Evolutionary conservation across 2,797 vertebrate species (phyloP).

Genomic region (Neosilurus mollespiculum): DNA sequence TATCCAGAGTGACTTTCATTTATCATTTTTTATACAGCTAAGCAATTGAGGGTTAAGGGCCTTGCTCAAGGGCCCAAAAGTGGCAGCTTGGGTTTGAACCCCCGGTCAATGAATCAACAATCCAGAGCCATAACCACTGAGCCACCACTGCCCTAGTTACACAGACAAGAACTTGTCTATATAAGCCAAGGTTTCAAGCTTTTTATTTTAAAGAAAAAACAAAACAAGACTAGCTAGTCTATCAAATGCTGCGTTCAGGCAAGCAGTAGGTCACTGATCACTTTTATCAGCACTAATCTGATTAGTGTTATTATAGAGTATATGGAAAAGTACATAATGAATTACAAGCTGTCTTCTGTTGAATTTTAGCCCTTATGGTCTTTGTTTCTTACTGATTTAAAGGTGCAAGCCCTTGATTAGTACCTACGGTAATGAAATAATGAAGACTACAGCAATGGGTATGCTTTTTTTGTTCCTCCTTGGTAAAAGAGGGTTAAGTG

Average conservation of each 20-base stretch:
- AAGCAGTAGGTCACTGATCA: background rate
- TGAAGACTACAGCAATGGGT: background rate
- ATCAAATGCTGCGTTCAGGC: background rate
- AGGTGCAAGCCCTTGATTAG: background rate
- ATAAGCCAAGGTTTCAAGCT: background rate
- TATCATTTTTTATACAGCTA: too few relatives aligned
- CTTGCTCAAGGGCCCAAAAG: too few relatives aligned
- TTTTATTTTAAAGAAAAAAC: too few relatives aligned
- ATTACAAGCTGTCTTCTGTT: background rate
- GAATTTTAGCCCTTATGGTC: background rate
- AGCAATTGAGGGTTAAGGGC: too few relatives aligned
- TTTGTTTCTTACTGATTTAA: background rate
- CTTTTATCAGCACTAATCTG: background rate
- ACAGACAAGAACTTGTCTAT: background rate
- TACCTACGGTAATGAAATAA: background rate
- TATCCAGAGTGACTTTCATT: too few relatives aligned
- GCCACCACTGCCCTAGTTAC: too few relatives aligned
- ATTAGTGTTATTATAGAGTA: background rate
- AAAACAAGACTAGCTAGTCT: too few relatives aligned
- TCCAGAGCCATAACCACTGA: too few relatives aligned
- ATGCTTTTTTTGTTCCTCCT: background rate
- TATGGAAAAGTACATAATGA: background rate
- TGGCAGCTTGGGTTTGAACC: too few relatives aligned
- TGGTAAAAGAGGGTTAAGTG: too few relatives aligned
- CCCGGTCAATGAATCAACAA: too few relatives aligned